Base-by-base conservation (phyloP, 2,888 invertebrate genomes). In the Drosophila eohydei region DNA sequence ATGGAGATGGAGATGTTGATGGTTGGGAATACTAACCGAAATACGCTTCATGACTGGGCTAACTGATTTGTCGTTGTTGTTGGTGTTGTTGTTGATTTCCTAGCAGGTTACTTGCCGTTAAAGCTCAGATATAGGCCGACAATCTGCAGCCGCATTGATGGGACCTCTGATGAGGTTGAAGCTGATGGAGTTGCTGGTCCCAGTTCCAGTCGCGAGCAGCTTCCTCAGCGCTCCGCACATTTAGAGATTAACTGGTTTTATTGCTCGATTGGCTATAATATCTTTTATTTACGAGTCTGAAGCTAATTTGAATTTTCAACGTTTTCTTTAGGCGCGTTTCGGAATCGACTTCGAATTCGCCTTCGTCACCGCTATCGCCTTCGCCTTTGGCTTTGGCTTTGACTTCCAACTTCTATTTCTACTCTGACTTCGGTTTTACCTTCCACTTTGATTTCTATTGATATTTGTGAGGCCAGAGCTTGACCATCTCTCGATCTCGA, bases 231-330 rank as follows among this genome's bases (percentile, higher is more conserved):
- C 71, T 59, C 78, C 71, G 80, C 81, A 75, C 85, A 88, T 89
- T 88, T 85, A 88, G 79, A 88, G 90, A 89, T 91, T 88, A 90
- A 90, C 81, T 82, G 89, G 85, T 89, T 89, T 89, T 91, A 90
- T 86, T 86, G 78, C 82, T 76, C 80, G 86, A 90, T 89, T 89
- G 91, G 81, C 90, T 77, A 85, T 90, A 90, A 91, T 91, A 92
- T 90, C 85, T 90, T 87, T 91, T 90, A 91, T 91, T 92, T 92
- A 91, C 91, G 90, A 91, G 89, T 81, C 81, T 86, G 79, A 81
- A 81, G 90, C 92, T 91, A 90, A 91, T 91, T 91, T 91, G 85
- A 91, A 92, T 92, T 90, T 92, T 83, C 81, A 88, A 88, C 90
- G 90, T 90, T 90, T 90, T 88, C 88, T 90, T 90, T 90, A 71